These are phyloP conservation scores for Marmota monax DNA, from an alignment of 2,113 vertebrate genomes.

Conservation along the genomic window DNA sequence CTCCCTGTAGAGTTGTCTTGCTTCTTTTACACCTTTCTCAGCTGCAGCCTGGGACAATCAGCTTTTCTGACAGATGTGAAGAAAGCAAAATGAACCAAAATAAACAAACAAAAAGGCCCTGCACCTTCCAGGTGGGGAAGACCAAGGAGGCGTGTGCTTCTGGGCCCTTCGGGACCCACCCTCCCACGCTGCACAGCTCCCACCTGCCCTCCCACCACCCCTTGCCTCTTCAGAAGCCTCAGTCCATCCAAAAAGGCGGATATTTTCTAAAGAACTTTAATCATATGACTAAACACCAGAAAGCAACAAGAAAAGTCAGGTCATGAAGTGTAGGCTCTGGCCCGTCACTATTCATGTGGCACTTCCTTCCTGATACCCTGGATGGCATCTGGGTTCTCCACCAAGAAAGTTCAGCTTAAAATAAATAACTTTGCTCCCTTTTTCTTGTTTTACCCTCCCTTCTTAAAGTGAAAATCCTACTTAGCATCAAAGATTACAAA, in stretches of 20 bases:
- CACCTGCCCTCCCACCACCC: too few species aligned
- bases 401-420: neutral
- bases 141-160: too few species aligned
- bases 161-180: neutral
- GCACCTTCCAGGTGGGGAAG: fast-evolving
- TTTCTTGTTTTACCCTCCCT: neutral
- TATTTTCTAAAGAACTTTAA: neutral
- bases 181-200: fast-evolving
- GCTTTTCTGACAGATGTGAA: neutral
- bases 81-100: neutral
- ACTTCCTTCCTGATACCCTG: neutral
- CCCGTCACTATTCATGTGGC: neutral
- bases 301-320: neutral
- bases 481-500: neutral
- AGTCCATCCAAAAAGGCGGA: neutral
- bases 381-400: neutral
- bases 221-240: neutral
- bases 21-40: neutral
- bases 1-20: neutral
- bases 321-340: neutral
- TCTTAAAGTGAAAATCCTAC: neutral
- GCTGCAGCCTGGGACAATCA: neutral
- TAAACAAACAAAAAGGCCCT: too few species aligned
- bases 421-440: neutral
- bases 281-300: neutral